These are phyloP conservation scores for Cheirogaleus major DNA, from an alignment of 2,797 vertebrate species.

Conservation along the genomic window DNA sequence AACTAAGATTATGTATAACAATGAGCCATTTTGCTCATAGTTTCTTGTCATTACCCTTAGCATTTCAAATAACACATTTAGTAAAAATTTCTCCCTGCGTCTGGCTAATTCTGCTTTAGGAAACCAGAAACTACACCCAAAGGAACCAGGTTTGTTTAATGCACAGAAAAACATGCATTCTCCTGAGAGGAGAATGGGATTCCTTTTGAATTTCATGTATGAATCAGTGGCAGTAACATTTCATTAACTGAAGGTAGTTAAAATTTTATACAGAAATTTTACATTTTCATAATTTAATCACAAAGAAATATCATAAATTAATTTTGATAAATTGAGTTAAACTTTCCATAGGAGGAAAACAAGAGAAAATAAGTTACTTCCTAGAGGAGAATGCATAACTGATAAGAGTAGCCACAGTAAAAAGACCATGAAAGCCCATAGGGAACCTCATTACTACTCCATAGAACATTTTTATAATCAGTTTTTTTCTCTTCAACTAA, in stretches of 20 bases:
- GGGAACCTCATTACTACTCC: not conserved
- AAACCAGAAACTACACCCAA: not conserved
- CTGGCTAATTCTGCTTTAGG: slow-evolving; percentile 1
- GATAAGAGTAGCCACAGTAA: not conserved
- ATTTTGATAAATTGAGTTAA: not conserved
- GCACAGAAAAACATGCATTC: not conserved
- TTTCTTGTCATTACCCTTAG: not conserved
- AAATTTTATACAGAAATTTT: not conserved
- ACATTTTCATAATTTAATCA: slow-evolving; percentile 3
- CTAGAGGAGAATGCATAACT: not conserved
- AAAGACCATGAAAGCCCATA: not conserved
- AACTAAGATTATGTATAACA: slow-evolving; percentile 4
- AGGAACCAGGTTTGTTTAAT: not conserved
- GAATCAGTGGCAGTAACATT: not conserved
- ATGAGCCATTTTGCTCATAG: slow-evolving; percentile 39
- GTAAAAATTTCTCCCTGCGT: not conserved
- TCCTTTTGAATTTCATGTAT: not conserved
- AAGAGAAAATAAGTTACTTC: not conserved
- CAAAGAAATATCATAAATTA: not conserved
- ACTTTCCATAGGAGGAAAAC: not conserved
- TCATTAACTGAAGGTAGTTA: not conserved
- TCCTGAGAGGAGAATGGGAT: not conserved
- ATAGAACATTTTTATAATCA: not conserved
- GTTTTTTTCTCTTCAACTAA: not conserved
- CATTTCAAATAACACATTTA: slow-evolving; percentile 1